These are phyloP conservation scores for Lycodopsis pacificus DNA, from an alignment of 2,797 vertebrate species.

Conservation along the genomic window DNA sequence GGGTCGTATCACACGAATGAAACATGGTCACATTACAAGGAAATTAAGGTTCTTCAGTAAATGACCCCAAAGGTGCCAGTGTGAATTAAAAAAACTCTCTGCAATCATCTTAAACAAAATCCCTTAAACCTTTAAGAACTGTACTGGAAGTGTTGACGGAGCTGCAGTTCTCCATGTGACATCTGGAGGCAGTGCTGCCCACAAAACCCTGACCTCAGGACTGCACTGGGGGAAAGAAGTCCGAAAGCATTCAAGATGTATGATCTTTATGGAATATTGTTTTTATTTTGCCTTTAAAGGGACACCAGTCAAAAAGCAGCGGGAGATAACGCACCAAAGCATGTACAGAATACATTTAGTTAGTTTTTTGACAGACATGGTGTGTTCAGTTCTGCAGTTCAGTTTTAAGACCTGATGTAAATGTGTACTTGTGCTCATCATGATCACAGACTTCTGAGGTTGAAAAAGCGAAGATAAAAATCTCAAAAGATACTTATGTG, in stretches of 20 bases:
- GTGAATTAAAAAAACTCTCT: constrained; percentile 1
- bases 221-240: constrained; percentile 9
- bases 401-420: not conserved
- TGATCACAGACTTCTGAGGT: not conserved
- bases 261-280: not conserved
- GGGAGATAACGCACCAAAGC: not conserved
- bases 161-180: constrained; percentile 62
- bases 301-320: not conserved
- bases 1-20: constrained; percentile 21
- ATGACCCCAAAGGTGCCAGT: not conserved
- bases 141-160: not conserved
- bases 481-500: not conserved
- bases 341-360: not conserved
- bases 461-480: not conserved
- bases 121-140: constrained; percentile 1
- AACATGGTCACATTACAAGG: constrained; percentile 17
- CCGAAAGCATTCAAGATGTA: constrained; percentile 9
- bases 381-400: not conserved
- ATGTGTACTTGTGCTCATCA: not conserved
- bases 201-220: constrained; percentile 73
- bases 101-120: not conserved
- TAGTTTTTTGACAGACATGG: not conserved
- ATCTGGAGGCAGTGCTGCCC: constrained; percentile 82
- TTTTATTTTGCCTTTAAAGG: not conserved
- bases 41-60: not conserved